Base-by-base conservation (phyloP, 1,140 invertebrate genomes). In the Mercenaria mercenaria region DNA sequence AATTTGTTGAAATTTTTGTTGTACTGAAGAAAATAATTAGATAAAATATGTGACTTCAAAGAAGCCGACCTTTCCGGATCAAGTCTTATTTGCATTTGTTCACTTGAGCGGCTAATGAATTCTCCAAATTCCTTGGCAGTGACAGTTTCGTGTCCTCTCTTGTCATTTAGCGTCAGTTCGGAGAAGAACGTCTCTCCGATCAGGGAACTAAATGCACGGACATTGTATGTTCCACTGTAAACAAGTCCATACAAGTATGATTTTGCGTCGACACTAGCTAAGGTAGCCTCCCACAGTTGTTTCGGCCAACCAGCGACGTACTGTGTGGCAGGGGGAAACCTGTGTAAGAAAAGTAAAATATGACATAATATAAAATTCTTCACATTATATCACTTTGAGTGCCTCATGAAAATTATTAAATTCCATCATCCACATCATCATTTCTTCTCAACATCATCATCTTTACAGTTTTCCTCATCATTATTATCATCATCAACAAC, bases 121-220 rank as follows among this genome's bases (percentile, higher is more conserved):
- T 32, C 2, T 18, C 67, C 67, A 37, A 72, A 72, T 32, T 72
- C 67, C 8, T 15, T 6, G 32, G 32, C 29, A 3, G 67, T 32
- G 2, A 72, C 32, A 8, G 67, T 72, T 26, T 29, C 67, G 10
- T 72, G 29, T 72, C 67, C 67, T 3, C n/a, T 4, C 32, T 34
- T 72, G 67, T 72, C 67, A 34, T 72, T 72, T 34, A 72, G 32
- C 37, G 67, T 72, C 6, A 72, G 18, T 37, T 72, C 67, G 3
- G 67, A 26, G 32, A 81, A 81, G 23, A 56, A 81, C 32, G 77
- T 81, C 41, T 81, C 77, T 0, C 77, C 77, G 15, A 81, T 52
- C 43, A 81, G 13, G 29, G 43, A 56, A 37, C 43, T 56, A 56
- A 81, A 81, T 10, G 77, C 47, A 11, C 77, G 15, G 13, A 59